phyloP scores from a whole-genome alignment of 2,888 invertebrate genomes.

The Lasioglossum leucozonium region DNA sequence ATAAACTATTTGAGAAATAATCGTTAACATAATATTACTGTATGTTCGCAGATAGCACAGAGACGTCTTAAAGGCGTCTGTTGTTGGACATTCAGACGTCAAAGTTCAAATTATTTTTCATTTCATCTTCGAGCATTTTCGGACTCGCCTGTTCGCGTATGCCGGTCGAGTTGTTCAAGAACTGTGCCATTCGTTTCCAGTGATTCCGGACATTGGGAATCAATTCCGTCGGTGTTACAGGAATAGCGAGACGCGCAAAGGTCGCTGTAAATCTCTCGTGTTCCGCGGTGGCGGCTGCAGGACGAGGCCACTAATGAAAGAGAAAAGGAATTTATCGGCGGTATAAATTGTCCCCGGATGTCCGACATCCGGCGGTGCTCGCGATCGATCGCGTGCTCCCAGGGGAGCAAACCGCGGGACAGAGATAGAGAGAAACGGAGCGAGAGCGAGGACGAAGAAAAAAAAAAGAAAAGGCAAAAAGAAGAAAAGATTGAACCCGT shows the following conservation, averaged over 20 bases:
- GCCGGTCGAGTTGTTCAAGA: background rate
- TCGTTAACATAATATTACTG: no score
- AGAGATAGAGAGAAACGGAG: background rate
- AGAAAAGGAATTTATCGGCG: slow-evolving; percentile 81
- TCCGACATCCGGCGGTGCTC: slow-evolving; percentile 57
- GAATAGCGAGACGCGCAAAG: slow-evolving; percentile 12
- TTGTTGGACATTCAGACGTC: no score
- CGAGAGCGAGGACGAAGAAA: background rate
- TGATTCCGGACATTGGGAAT: slow-evolving; percentile 7
- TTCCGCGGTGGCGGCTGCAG: slow-evolving; percentile 38
- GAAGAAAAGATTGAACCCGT: slow-evolving; percentile 21
- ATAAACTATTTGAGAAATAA: no score
- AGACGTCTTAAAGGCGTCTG: no score
- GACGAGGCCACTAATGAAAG: slow-evolving; percentile 81
- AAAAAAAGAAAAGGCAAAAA: slow-evolving; percentile 44
- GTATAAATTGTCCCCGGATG: slow-evolving; percentile 78
- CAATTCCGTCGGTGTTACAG: background rate
- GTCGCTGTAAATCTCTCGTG: slow-evolving; percentile 69
- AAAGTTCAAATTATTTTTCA: no score
- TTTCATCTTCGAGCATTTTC: background rate
- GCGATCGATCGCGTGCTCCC: slow-evolving; percentile 58
- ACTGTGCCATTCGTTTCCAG: background rate
- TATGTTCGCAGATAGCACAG: no score
- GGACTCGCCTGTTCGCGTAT: background rate
- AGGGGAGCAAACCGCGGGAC: background rate